phyloP scores from a whole-genome alignment of 2,888 invertebrate genomes.

The Hedychridium roseum region DNA sequence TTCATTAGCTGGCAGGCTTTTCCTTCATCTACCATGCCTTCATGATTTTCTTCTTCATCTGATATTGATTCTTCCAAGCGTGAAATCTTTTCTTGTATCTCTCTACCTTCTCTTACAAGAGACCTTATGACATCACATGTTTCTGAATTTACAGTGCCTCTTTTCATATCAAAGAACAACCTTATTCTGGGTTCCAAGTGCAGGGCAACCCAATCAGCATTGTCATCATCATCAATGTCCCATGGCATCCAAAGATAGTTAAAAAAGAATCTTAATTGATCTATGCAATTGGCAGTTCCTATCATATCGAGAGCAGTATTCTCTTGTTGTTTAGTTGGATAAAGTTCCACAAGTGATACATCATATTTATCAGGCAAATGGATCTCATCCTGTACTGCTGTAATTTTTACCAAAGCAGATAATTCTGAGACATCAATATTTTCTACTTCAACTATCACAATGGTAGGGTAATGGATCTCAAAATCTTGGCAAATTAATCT shows the following conservation, averaged over 20 bases:
- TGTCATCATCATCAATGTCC: slow-evolving; percentile 73
- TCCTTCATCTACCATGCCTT: slow-evolving; percentile 48
- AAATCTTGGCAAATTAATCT: slow-evolving; percentile 71
- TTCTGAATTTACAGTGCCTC: slow-evolving; percentile 65
- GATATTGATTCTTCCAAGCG: slow-evolving; percentile 62
- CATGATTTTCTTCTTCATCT: slow-evolving; percentile 45
- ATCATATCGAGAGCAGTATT: slow-evolving; percentile 68
- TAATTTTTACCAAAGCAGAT: slow-evolving; percentile 68
- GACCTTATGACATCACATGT: slow-evolving; percentile 66
- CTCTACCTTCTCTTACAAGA: slow-evolving; percentile 67
- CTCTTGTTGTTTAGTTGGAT: slow-evolving; percentile 73
- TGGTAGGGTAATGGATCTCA: slow-evolving; percentile 72
- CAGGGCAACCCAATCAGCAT: slow-evolving; percentile 68
- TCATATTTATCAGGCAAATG: slow-evolving; percentile 69
- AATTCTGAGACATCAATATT: slow-evolving; percentile 68
- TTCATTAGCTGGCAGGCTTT: slow-evolving; percentile 66
- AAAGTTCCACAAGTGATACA: slow-evolving; percentile 71
- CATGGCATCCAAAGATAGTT: slow-evolving; percentile 76
- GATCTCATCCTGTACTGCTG: slow-evolving; percentile 73
- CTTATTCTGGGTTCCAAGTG: slow-evolving; percentile 68
- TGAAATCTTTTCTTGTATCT: slow-evolving; percentile 65
- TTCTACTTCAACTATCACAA: slow-evolving; percentile 70
- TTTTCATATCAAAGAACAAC: slow-evolving; percentile 69
- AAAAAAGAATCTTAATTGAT: slow-evolving; percentile 74
- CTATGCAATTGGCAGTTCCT: slow-evolving; percentile 72